Percentiles rank a stretch among this genome's conserved stretches.
Evolutionary conservation across 2,797 vertebrate species (phyloP).

Genomic region (Petrocephalus sullivani): DNA sequence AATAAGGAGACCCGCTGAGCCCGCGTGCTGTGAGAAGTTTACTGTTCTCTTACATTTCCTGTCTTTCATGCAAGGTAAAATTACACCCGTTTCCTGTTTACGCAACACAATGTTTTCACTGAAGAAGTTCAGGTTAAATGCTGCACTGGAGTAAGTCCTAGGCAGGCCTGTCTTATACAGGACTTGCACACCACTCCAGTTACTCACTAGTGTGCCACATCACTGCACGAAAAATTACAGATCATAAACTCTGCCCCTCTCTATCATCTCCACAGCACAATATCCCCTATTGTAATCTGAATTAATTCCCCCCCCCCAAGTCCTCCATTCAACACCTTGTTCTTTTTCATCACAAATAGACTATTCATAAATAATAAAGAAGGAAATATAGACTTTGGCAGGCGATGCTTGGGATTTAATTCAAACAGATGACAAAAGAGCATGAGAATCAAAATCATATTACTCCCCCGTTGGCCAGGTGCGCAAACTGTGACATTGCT

Average conservation of each 20-base stretch:
- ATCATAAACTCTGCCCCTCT: not conserved
- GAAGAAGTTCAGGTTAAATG: not conserved
- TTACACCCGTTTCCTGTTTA: not conserved
- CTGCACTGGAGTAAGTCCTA: not conserved
- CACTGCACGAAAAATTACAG: not conserved
- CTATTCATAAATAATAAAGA: not conserved
- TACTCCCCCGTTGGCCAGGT: not conserved
- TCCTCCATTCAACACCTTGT: not conserved
- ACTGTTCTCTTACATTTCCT: not conserved
- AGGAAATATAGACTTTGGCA: not conserved
- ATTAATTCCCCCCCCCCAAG: not conserved
- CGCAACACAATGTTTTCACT: not conserved
- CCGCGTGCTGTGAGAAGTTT: not conserved
- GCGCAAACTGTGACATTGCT: not conserved
- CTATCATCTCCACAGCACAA: not conserved
- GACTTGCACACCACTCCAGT: not conserved
- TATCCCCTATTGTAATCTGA: not conserved
- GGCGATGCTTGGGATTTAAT: not conserved
- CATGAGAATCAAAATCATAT: not conserved
- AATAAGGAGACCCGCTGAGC: not conserved
- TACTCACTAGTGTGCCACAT: not conserved
- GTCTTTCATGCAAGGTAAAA: not conserved
- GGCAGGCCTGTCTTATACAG: not conserved
- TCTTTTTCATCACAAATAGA: constrained; percentile 3
- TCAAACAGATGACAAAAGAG: not conserved